Evolutionary conservation across 92 coral and sea anemone genomes (phyloP), one percentile per base, ranked within the genome.

Genomic region (Pocillopora grandis): DNA sequence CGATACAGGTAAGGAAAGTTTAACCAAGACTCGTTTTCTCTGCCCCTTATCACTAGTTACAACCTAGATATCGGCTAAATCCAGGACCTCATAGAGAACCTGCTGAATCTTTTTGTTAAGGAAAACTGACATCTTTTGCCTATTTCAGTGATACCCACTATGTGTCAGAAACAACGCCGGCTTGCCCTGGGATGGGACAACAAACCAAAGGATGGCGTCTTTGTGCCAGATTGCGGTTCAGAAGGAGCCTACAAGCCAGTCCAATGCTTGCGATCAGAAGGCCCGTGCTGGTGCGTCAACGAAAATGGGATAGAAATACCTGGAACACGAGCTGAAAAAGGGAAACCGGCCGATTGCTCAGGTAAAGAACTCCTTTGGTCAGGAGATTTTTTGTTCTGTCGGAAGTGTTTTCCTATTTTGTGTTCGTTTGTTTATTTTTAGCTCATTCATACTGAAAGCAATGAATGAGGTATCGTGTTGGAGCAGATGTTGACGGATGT

Each of bases 221-320:
- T 89, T 70, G 85, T 92, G 9, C 95, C 95, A 23, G 88, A 92
- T 20, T 94, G 98, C 69, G 84, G 89, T 36, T 56, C 89, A 17
- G 90, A 94, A 55, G 98, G 99, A 12, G 80, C 92, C 2, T 97
- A 92, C 84, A 89, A 86, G n/a, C 90, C 84, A 35, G 75, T 87
- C 48, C 99, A 97, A 72, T 97, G 99, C 64, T 59, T 89, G 42
- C 73, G 80, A 17, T 16, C 79, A 5, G 80, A 84, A 31, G 89
- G 94, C 42, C 82, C 90, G 16, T 97, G 99, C 75, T 97, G 99
- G 99, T 97, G 99, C 72, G 91, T 95, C 31, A 91, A 91, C 64
- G 60, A 84, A 27, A 86, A 88, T 78, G 99, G 99, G 58, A 90
- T 84, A 49, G 98, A 94, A 89, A 62, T 92, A 66, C 87, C 86